Conservation (phyloP, 2,888 invertebrate genomes). For the Micoletzkya japonica region DNA sequence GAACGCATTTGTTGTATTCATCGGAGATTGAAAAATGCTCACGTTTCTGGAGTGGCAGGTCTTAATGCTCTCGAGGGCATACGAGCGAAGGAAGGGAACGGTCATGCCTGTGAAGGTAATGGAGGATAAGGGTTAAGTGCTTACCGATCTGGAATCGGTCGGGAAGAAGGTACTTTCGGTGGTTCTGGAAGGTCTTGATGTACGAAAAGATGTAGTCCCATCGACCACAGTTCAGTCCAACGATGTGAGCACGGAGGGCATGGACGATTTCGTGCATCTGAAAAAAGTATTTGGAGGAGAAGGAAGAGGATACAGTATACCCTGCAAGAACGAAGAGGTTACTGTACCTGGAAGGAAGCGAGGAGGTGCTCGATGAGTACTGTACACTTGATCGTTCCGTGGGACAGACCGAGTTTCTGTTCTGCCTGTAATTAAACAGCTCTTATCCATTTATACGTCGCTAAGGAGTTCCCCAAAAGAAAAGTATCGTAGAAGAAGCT, state of each 20-base stretch:
- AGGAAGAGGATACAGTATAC: too few species aligned
- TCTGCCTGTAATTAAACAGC: conserved; percentile 3
- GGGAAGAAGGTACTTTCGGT: conserved; percentile 72
- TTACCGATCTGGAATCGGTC: conserved; percentile 71
- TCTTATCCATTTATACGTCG: conserved; percentile 14
- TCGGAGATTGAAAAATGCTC: not conserved
- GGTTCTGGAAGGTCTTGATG: conserved; percentile 66
- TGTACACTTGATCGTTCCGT: conserved; percentile 75
- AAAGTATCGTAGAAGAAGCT: conserved; percentile 14
- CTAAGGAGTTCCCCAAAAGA: conserved; percentile 22
- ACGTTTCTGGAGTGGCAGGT: conserved; percentile 67
- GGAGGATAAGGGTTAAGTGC: not conserved
- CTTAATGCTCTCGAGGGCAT: conserved; percentile 69
- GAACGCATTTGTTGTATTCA: too few species aligned
- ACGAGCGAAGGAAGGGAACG: conserved; percentile 72
- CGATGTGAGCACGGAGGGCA: conserved; percentile 73
- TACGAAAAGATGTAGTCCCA: conserved; percentile 73
- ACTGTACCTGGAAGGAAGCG: conserved; percentile 69
- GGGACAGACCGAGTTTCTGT: conserved; percentile 69
- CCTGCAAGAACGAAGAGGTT: too few species aligned
- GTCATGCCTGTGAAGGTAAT: conserved; percentile 67
- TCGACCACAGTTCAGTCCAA: conserved; percentile 77
- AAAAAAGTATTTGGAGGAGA: too few species aligned
- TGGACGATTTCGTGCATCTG: conserved; percentile 74
- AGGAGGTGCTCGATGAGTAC: conserved; percentile 77